These are phyloP conservation scores for Sparidentex hasta DNA, from an alignment of 2,797 vertebrate species.

Conservation along the genomic window DNA sequence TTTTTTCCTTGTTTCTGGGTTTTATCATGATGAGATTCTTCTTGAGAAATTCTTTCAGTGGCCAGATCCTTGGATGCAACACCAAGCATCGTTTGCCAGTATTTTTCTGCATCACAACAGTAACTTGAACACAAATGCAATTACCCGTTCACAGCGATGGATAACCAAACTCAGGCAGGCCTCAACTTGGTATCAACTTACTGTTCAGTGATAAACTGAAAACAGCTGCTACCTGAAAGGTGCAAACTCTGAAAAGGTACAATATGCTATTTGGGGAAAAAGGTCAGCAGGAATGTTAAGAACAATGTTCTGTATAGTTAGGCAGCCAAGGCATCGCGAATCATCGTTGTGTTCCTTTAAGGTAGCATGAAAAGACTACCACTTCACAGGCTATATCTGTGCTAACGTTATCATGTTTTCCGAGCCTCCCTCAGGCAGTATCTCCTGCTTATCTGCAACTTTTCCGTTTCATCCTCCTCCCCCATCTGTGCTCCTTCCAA, in stretches of 20 bases:
- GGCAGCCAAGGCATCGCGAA: background rate
- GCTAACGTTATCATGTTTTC: conserved; percentile 33
- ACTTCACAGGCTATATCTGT: conserved; percentile 19
- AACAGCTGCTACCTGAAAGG: background rate
- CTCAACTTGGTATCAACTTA: too few relatives aligned
- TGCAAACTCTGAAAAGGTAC: background rate
- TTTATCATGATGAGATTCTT: too few relatives aligned
- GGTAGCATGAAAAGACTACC: background rate
- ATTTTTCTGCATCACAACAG: too few relatives aligned
- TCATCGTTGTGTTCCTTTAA: background rate
- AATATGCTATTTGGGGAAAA: background rate
- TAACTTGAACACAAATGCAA: too few relatives aligned
- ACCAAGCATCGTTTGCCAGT: too few relatives aligned
- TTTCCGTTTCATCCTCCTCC: background rate
- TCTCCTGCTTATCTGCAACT: conserved; percentile 32
- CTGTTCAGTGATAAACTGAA: too few relatives aligned
- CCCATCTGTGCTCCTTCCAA: background rate
- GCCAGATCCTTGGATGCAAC: too few relatives aligned
- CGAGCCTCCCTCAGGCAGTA: background rate
- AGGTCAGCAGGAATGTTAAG: background rate
- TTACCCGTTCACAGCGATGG: too few relatives aligned
- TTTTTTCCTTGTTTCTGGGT: too few relatives aligned
- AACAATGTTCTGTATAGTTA: background rate
- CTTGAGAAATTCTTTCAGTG: too few relatives aligned
- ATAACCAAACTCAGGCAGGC: too few relatives aligned